Conservation (phyloP, 2,113 vertebrate genomes). For the Nanger granti region DNA sequence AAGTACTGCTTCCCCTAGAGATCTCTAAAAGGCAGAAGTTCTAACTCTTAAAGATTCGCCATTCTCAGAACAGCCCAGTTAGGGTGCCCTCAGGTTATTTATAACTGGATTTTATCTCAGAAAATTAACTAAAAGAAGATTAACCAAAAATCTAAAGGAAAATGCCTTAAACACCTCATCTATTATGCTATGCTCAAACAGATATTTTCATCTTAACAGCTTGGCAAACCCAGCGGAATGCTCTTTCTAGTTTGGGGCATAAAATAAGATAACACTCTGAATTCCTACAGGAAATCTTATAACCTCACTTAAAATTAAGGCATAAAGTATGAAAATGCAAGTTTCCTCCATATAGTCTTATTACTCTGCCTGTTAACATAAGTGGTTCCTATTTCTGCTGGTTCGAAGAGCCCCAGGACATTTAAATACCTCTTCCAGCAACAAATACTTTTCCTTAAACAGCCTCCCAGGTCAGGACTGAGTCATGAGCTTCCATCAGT, state of each 20-base stretch:
- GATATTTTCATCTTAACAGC: conserved; percentile 83
- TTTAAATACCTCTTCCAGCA: conserved; percentile 68
- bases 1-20: conserved; percentile 77
- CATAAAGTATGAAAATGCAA: conserved; percentile 75
- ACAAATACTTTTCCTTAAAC: conserved; percentile 35
- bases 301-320: conserved; percentile 78
- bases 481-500: not conserved
- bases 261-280: conserved; percentile 81
- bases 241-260: conserved; percentile 80
- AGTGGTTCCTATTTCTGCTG: conserved; percentile 75
- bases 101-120: conserved; percentile 85
- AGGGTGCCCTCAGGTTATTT: conserved; percentile 83
- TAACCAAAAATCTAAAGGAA: conserved; percentile 81
- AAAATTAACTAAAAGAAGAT: conserved; percentile 85
- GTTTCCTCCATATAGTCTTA: conserved; percentile 73
- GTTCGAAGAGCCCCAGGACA: conserved; percentile 64
- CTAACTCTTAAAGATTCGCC: conserved; percentile 81
- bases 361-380: conserved; percentile 75
- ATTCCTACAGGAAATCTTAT: conserved; percentile 80
- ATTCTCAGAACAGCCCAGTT: conserved; percentile 76
- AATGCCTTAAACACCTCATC: conserved; percentile 82
- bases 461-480: not conserved
- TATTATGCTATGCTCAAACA: conserved; percentile 82
- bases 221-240: conserved; percentile 79
- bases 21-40: conserved; percentile 78